phyloP scores from a whole-genome alignment of 2,797 vertebrate genomes.

The Syndactyla subalaris region DNA sequence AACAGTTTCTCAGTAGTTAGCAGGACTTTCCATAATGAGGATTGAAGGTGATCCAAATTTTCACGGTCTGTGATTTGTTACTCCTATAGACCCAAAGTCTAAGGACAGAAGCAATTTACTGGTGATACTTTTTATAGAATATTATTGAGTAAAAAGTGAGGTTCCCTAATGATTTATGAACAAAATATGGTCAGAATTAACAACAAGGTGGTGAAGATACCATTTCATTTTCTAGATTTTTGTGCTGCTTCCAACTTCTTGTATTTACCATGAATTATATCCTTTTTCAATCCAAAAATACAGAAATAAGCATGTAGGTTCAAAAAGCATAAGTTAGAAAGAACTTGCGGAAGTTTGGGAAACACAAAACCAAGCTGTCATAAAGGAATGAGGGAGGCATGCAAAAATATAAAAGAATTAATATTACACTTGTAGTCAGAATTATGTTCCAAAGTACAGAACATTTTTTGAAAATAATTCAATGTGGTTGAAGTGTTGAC shows the following conservation, averaged over 20 bases:
- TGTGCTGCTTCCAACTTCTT: neutral
- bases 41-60: neutral
- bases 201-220: neutral
- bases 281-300: neutral
- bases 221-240: neutral
- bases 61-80: neutral
- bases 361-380: slow-evolving; percentile 9
- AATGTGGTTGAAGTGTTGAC: neutral
- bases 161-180: neutral
- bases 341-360: slow-evolving; percentile 6
- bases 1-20: neutral
- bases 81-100: neutral
- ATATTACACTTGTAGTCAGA: neutral
- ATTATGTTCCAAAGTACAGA: neutral
- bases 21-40: neutral
- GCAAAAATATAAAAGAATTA: neutral
- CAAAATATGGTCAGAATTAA: neutral
- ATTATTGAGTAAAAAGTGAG: neutral
- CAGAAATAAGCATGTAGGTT: neutral
- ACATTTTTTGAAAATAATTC: neutral
- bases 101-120: neutral
- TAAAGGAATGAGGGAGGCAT: neutral
- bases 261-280: neutral
- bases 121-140: neutral
- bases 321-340: neutral